Conservation (phyloP, 23 tunicate genomes). For the Clavelina lepadiformis region DNA sequence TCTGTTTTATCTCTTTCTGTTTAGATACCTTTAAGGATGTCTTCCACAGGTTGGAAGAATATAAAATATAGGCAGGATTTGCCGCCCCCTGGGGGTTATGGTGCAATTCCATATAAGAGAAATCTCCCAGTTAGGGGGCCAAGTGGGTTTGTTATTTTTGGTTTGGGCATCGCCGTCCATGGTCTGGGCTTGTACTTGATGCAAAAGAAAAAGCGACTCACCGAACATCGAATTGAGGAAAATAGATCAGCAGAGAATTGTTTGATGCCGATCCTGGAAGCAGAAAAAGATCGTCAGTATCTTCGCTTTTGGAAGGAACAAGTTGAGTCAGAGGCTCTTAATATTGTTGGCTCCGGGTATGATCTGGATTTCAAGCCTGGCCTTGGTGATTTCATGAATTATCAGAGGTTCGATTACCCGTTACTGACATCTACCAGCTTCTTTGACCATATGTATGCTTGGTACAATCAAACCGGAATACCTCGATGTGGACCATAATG, state of each 20-base stretch:
- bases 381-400: not conserved
- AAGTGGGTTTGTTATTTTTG: conserved; percentile 37
- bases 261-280: conserved; percentile 58
- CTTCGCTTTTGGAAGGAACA: conserved; percentile 49
- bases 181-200: conserved; percentile 8
- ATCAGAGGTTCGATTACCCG: conserved; percentile 9
- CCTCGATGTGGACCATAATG: conserved; percentile 33
- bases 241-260: conserved; percentile 25
- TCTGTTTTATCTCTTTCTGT: too few relatives aligned
- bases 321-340: conserved; percentile 88
- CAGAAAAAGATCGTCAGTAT: conserved; percentile 68
- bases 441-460: conserved; percentile 2
- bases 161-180: conserved; percentile 10
- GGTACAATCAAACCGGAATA: conserved; percentile 6
- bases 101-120: conserved; percentile 58
- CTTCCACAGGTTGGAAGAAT: conserved; percentile 52
- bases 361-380: conserved; percentile 60
- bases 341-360: conserved; percentile 81
- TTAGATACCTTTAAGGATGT: too few relatives aligned
- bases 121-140: conserved; percentile 75
- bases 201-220: not conserved
- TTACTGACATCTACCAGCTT: not conserved
- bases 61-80: conserved; percentile 85
- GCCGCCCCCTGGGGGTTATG: conserved; percentile 96
- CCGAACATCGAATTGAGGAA: conserved; percentile 22